Evolutionary conservation across 2,113 vertebrate genomes (phyloP).

Genomic region (Diadophis punctatus): DNA sequence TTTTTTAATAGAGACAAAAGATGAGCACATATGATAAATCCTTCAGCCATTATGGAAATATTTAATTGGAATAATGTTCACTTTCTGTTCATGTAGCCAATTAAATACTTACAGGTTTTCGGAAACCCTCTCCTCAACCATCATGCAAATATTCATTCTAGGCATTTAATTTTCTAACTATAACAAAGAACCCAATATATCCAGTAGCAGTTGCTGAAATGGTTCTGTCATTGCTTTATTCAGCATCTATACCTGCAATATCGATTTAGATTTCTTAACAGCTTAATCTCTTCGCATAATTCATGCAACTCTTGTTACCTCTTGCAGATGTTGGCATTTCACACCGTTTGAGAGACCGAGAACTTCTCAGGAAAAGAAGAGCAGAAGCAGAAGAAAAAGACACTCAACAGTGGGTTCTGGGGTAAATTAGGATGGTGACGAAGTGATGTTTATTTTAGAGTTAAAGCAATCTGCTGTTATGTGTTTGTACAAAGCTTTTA

Average conservation of each 20-base stretch:
- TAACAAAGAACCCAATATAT: not conserved
- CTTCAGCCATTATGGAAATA: not conserved
- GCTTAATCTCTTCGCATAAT: not conserved
- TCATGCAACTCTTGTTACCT: conserved; percentile 5
- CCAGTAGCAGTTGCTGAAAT: not conserved
- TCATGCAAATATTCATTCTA: not conserved
- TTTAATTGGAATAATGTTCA: not conserved
- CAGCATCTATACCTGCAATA: not conserved
- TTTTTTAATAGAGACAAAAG: not conserved
- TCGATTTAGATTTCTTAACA: not conserved
- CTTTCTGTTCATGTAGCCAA: not conserved
- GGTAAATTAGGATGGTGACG: conserved; percentile 71
- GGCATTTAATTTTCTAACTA: not conserved
- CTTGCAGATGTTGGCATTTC: conserved; percentile 55
- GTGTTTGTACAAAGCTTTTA: not conserved
- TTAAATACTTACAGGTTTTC: not conserved
- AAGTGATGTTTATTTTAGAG: not conserved
- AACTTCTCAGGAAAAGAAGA: conserved; percentile 84
- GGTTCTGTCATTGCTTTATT: not conserved
- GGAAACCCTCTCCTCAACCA: not conserved
- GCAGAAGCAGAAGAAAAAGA: conserved; percentile 82
- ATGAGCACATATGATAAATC: not conserved
- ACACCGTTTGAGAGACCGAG: conserved; percentile 78
- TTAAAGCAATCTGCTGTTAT: not conserved
- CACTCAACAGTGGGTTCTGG: conserved; percentile 77